phyloP scores from a whole-genome alignment of 2,113 vertebrate species.

The Nycticorax nycticorax region DNA sequence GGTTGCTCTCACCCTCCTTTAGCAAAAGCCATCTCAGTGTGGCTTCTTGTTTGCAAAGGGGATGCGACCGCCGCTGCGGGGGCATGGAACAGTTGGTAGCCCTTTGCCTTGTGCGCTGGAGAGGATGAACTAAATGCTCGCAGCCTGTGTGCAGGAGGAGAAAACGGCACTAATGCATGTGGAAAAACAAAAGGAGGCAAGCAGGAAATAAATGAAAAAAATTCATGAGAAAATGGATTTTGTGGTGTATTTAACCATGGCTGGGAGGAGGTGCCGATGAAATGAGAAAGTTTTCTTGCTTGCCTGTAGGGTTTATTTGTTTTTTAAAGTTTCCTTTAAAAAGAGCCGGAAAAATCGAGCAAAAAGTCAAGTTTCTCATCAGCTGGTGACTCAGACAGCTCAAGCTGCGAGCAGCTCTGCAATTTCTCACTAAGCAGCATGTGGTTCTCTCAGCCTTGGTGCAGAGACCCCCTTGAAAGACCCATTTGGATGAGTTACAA shows the following conservation, averaged over 20 bases:
- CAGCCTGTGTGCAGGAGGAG: constrained; percentile 8
- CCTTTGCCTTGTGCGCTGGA: not conserved
- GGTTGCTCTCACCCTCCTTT: not conserved
- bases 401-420: constrained; percentile 32
- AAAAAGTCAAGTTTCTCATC: constrained; percentile 47
- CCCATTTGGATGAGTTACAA: not conserved
- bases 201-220: constrained; percentile 46
- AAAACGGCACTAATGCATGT: not conserved
- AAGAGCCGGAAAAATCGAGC: constrained; percentile 6
- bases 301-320: constrained; percentile 37
- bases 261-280: not conserved
- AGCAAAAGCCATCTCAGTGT: not conserved
- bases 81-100: not conserved
- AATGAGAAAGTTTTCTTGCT: constrained; percentile 36
- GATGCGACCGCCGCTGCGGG: not conserved
- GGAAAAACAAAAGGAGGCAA: constrained; percentile 22
- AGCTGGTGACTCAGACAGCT: constrained; percentile 29
- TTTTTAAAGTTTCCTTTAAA: constrained; percentile 33
- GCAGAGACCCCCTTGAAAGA: constrained; percentile 13
- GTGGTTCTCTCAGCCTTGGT: not conserved
- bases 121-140: not conserved
- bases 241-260: constrained; percentile 29
- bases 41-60: not conserved
- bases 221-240: constrained; percentile 50
- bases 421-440: constrained; percentile 32